Percentiles rank a stretch among this genome's conserved stretches.
Conservation (phyloP, 2,888 invertebrate species). For the Euclidia mi region DNA sequence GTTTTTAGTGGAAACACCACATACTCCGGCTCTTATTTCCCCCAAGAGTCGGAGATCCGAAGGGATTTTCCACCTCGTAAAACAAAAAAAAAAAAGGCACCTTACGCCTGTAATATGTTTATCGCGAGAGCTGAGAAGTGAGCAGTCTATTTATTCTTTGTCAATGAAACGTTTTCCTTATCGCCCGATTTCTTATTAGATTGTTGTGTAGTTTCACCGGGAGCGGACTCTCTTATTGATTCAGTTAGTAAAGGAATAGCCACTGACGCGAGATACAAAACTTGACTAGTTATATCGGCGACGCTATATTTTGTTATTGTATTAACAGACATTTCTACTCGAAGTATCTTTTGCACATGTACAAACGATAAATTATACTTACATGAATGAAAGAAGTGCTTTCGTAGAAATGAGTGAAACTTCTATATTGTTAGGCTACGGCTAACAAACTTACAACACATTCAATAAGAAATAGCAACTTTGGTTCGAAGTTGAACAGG, state of each 20-base stretch:
- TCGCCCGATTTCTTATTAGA: slow-evolving; percentile 83
- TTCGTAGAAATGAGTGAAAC: too few species aligned
- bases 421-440: too few species aligned
- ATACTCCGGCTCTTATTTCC: too few species aligned
- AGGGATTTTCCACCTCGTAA: too few species aligned
- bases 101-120: slow-evolving; percentile 63
- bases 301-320: slow-evolving; percentile 71
- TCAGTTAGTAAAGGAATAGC: slow-evolving; percentile 79
- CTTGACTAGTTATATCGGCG: slow-evolving; percentile 76
- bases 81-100: too few species aligned
- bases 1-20: too few species aligned
- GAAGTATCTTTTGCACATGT: not conserved
- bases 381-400: too few species aligned
- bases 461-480: too few species aligned
- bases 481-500: too few species aligned
- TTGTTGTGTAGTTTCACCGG: slow-evolving; percentile 74
- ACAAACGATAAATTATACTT: not conserved
- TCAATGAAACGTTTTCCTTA: slow-evolving; percentile 86
- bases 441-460: too few species aligned
- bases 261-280: slow-evolving; percentile 79
- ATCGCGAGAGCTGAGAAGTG: slow-evolving; percentile 70
- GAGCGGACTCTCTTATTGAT: slow-evolving; percentile 73
- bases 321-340: slow-evolving; percentile 48
- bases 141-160: slow-evolving; percentile 80
- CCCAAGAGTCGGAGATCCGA: too few species aligned